Evolutionary conservation across 2,888 invertebrate species (phyloP), one percentile per base, ranked within the genome.

Genomic region (Exephanes ischioxanthus): DNA sequence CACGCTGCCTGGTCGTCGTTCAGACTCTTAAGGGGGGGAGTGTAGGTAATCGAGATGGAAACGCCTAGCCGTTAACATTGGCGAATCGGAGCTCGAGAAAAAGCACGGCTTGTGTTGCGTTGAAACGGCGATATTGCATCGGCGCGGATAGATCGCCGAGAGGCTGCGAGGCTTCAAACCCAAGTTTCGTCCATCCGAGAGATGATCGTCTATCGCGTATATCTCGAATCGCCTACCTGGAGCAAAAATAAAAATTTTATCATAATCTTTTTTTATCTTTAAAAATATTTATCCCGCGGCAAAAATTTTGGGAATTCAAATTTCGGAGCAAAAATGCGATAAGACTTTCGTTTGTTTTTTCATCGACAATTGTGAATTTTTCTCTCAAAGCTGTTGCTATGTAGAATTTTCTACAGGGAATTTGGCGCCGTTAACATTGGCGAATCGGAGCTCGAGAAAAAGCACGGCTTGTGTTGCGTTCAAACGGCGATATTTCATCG

Each of bases 21-120:
- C 55, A 48, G 55, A 76, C 82, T 82, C 68, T 55, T 67, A 30
- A 61, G 55, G 19, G 63, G 73, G 26, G 37, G 75, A 16, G 22
- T 61, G 80, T 83, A 58, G 80, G 66, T 78, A 76, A 71, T 77
- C 66, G 77, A 67, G 76, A 80, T 80, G 86, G 82, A 78, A 80
- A 83, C 86, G 86, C 86, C 86, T 85, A 78, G 73, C 70, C 22
- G 77, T 85, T 73, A 85, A 83, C 76, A 77, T 80, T 61, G 85
- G 79, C 86, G 85, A 86, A 86, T 86, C 77, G 80, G 76, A 83
- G 77, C 85, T 55, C 76, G 76, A 37, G 68, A 41, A 45, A 71
- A 51, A 48, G 63, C 22, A 33, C 51, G 55, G 53, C 48, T 45
- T 58, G 66, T 51, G 26, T 45, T 9, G 37, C 9, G 66, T 68